Evolutionary conservation across 2,888 invertebrate genomes (phyloP), one percentile per base, ranked within the genome.

Genomic region (Entomobrya multifasciata): DNA sequence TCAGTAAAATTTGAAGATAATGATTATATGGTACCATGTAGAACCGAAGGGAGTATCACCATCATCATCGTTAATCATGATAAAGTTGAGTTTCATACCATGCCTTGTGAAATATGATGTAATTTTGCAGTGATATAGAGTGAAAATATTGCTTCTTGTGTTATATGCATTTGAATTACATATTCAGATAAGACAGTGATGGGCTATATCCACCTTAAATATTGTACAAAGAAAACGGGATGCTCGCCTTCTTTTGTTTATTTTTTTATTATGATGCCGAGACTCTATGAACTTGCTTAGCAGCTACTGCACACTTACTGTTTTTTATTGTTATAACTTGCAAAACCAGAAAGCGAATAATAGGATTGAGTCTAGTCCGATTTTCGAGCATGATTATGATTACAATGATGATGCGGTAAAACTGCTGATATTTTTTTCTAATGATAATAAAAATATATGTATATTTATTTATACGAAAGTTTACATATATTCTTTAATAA

Each of bases 341-440:
- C 79, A 36, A 79, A 79, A 65, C 79, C 79, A 79, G 79, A 79
- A 79, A 65, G 65, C 79, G 67, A 65, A 65, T 79, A 79, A 79
- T 67, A 52, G 20, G 47, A 20, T 30, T 44, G 44, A 17, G 15
- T n/a, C n/a, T n/a, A n/a, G 79, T 67, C 22, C 17, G 65, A 65
- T 60, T 47, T 11, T n/a, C n/a, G n/a, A n/a, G n/a, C n/a, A n/a
- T 65, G 49, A 67, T 8, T 25, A 11, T 57, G 41, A 77, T 57
- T 57, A 36, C 30, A 15, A 30, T 67, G 67, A 44, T 67, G 67
- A 67, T 44, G 44, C 67, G 22, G 67, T 67, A 44, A 22, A 44
- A 44, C 22, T 30, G 62, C 17, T 65, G 30, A 67, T 67, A 41
- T n/a, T n/a, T n/a, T n/a, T n/a, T 67, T 67, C 22, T 65, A 13